Conservation (phyloP, 2,888 invertebrate species). For the Galeopsomyia nigrocyanea region DNA sequence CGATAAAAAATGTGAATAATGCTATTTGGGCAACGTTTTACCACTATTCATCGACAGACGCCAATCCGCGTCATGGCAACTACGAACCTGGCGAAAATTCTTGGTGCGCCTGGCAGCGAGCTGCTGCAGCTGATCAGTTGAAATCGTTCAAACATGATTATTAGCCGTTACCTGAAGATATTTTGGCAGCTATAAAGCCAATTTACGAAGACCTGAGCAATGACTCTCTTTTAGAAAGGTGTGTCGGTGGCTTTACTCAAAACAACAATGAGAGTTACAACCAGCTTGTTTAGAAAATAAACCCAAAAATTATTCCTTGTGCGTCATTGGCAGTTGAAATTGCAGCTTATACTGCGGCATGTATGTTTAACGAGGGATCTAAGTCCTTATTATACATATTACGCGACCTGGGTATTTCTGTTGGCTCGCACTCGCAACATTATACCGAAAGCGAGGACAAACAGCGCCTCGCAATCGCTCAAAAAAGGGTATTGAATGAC, state of each 20-base stretch:
- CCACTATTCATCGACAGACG: slow-evolving; percentile 40
- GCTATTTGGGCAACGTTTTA: slow-evolving; percentile 49
- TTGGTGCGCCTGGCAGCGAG: slow-evolving; percentile 44
- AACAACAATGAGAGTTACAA: slow-evolving; percentile 47
- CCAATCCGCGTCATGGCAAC: slow-evolving; percentile 34
- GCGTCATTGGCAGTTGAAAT: slow-evolving; percentile 42
- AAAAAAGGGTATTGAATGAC: too few relatives aligned
- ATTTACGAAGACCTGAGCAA: slow-evolving; percentile 58
- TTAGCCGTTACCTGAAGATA: slow-evolving; percentile 30
- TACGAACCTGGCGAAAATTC: too few relatives aligned
- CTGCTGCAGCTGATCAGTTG: too few relatives aligned
- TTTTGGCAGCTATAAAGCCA: slow-evolving; percentile 51
- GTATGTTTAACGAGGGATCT: slow-evolving; percentile 44
- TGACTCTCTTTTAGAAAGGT: slow-evolving; percentile 54
- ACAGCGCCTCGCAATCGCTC: too few relatives aligned
- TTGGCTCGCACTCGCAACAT: too few relatives aligned
- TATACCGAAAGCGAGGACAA: too few relatives aligned
- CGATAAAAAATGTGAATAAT: slow-evolving; percentile 46
- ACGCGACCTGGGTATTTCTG: too few relatives aligned
- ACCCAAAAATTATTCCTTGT: slow-evolving; percentile 43
- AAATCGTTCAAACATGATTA: slow-evolving; percentile 35
- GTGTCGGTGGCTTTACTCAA: slow-evolving; percentile 49
- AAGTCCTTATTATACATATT: too few relatives aligned
- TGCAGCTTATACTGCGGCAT: slow-evolving; percentile 47
- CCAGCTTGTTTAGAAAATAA: slow-evolving; percentile 48